Conservation (phyloP, 2,888 invertebrate species). For the Drosophila lutescens region DNA sequence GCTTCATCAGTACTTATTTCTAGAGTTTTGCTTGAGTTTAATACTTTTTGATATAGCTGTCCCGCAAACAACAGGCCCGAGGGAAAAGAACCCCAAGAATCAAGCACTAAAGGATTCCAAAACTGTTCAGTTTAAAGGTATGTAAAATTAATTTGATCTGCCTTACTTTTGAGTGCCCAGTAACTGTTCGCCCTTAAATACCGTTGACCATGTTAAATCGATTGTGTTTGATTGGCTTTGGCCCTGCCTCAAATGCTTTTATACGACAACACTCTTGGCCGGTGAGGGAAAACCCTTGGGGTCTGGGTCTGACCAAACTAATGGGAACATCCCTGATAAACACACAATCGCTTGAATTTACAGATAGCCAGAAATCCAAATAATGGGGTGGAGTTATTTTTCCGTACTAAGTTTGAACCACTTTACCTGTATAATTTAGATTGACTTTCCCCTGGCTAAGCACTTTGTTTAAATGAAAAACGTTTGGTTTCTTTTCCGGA, state of each 20-base stretch:
- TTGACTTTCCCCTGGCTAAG: no score
- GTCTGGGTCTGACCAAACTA: background rate
- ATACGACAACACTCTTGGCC: background rate
- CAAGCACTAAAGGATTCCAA: constrained; percentile 74
- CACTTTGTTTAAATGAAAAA: no score
- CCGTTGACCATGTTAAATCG: constrained; percentile 20
- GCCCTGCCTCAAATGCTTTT: constrained; percentile 1
- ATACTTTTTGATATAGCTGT: constrained; percentile 16
- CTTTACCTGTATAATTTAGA: no score
- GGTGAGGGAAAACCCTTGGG: constrained; percentile 4
- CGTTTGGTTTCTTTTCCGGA: no score
- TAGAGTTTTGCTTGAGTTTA: constrained; percentile 5
- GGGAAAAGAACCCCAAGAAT: constrained; percentile 83
- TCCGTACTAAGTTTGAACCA: background rate
- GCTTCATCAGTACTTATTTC: constrained; percentile 28
- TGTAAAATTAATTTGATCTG: accelerated
- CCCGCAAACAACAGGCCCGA: constrained; percentile 74
- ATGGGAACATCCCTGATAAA: constrained; percentile 27
- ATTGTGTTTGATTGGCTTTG: background rate
- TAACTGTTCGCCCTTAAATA: constrained; percentile 10
- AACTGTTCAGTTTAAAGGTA: background rate
- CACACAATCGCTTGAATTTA: background rate
- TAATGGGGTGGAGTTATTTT: background rate
- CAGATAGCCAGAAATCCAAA: constrained; percentile 8
- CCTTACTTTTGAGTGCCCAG: constrained; percentile 54